Base-by-base conservation (phyloP, 1,140 invertebrate species). In the Drosophila subpulchrella region DNA sequence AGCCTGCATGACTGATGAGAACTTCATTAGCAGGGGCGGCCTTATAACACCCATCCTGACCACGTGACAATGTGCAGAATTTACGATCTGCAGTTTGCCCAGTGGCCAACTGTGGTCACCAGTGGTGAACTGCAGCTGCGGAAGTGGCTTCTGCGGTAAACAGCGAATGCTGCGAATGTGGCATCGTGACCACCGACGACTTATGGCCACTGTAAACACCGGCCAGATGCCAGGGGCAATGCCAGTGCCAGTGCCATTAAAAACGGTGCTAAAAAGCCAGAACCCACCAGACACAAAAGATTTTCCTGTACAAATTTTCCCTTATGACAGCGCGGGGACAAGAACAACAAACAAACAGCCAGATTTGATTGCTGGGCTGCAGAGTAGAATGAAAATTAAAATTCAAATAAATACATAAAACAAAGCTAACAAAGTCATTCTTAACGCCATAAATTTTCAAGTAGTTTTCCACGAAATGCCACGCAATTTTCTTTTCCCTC, bases 361-460 rank as follows among this genome's bases (percentile, higher is more conserved):
- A 51, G 65, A 13, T 65, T 76, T 74, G 74, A 74, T 82, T 77
- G 61, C 30, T 62, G 57, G 51, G 42, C 30, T 62, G 54, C 59
- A 42, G 74, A 72, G 70, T 62, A 46, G 62, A 86, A 88, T 75
- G 78, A 61, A 70, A 77, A 83, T 82, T 74, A 76, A 82, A 79
- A 70, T 76, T 88, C 66, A 88, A 79, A 86, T 83, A 88, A 82
- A 86, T 83, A 73, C 75, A 68, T 76, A 84, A 76, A 83, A 73
- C 57, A 63, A 57, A 42, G 68, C 50, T 59, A 70, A 60, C 46
- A 67, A 68, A 59, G 63, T 76, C 74, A 42, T 76, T 76, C 62
- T 65, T 77, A 81, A 67, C 75, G 67, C 75, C 71, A 88, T 88
- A 58, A 86, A 88, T 88, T 62, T 80, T 65, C 67, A 86, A 86